Evolutionary conservation across 2,888 invertebrate species (phyloP).

Genomic region (Dolichopus griseipennis): DNA sequence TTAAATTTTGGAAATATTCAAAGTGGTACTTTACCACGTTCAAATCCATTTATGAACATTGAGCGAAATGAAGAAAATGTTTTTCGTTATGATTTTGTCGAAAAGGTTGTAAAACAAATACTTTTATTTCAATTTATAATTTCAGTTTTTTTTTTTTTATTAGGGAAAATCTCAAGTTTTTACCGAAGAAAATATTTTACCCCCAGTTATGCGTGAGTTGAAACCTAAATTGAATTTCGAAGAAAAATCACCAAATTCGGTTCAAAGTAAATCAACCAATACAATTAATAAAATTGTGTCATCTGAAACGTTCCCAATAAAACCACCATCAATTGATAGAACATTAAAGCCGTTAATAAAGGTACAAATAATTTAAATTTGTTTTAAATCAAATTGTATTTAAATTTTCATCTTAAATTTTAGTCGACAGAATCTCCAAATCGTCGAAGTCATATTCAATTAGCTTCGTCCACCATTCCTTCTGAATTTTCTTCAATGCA

Average conservation of each 20-base stretch:
- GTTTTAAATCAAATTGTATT: neutral
- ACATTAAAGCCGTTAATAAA: constrained; percentile 48
- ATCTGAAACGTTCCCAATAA: constrained; percentile 23
- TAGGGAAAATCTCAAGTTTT: constrained; percentile 5
- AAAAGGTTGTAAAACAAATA: constrained; percentile 19
- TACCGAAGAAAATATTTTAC: constrained; percentile 42
- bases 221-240: constrained; percentile 53
- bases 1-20: constrained; percentile 23
- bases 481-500: neutral
- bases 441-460: neutral
- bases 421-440: neutral
- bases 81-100: constrained; percentile 47
- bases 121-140: neutral
- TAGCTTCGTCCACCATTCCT: neutral
- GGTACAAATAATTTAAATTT: neutral
- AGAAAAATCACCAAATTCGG: constrained; percentile 35
- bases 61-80: constrained; percentile 43
- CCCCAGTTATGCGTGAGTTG: constrained; percentile 69
- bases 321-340: constrained; percentile 53
- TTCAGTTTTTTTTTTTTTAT: neutral
- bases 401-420: neutral
- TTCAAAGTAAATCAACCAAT: constrained; percentile 35
- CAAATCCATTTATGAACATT: constrained; percentile 19
- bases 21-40: constrained; percentile 33
- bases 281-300: constrained; percentile 13